These are phyloP conservation scores for Trichonephila inaurata DNA, from an alignment of 1,140 invertebrate species.

Conservation along the genomic window DNA sequence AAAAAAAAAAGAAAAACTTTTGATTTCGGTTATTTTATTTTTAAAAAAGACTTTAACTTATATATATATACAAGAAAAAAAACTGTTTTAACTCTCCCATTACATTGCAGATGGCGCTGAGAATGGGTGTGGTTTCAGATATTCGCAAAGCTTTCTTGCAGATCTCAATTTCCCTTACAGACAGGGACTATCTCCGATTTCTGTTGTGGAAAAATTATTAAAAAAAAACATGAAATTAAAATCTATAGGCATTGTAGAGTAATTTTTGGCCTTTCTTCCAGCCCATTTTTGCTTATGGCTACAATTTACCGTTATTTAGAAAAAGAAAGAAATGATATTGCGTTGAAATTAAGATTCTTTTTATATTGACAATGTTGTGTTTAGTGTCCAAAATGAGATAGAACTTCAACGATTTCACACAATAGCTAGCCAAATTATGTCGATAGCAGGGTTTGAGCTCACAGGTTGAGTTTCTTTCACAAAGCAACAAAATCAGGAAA, in stretches of 20 bases:
- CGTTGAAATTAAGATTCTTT: background rate
- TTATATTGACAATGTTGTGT: background rate
- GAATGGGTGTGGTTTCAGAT: background rate
- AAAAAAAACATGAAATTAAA: background rate
- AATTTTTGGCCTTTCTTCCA: background rate
- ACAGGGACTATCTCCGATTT: constrained; percentile 14
- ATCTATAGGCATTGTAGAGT: background rate
- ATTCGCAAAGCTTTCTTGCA: background rate
- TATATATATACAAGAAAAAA: no score
- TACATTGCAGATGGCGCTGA: no score
- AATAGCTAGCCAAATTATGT: constrained; percentile 20
- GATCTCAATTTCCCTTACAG: background rate
- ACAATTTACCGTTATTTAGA: constrained; percentile 24
- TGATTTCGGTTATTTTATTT: no score
- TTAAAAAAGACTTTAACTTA: no score
- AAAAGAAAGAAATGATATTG: background rate
- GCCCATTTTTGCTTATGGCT: constrained; percentile 28
- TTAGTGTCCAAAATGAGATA: background rate
- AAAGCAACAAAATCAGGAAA: no score
- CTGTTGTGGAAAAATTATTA: constrained; percentile 9
- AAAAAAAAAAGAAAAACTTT: no score
- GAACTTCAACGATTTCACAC: background rate
- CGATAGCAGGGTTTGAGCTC: constrained; percentile 26
- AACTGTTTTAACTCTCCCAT: no score
- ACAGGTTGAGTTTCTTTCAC: no score